A percentile compares a stretch with the other conserved stretches of the same genome.
phyloP scores from a whole-genome alignment of 2,888 invertebrate species.

The Selenia dentaria region DNA sequence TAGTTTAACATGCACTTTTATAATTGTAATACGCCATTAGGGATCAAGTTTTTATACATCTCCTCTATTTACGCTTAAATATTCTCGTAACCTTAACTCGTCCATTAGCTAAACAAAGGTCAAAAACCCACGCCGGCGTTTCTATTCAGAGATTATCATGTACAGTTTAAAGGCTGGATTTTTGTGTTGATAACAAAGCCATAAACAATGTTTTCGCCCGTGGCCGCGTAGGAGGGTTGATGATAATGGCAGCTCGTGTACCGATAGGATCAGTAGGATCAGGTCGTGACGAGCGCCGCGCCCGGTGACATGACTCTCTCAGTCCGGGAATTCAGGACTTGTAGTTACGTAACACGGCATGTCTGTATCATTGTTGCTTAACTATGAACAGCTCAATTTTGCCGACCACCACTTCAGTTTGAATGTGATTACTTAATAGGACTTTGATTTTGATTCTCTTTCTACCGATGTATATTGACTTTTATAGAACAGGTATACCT shows the following conservation, averaged over 20 bases:
- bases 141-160: conserved; percentile 20
- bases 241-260: conserved; percentile 51
- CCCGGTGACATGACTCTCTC: conserved; percentile 40
- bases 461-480: no score
- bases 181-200: conserved; percentile 40
- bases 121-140: conserved; percentile 5
- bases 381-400: neutral
- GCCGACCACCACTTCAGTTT: neutral
- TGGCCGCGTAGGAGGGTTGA: conserved; percentile 38
- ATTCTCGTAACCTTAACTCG: neutral
- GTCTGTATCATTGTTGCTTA: conserved; percentile 12
- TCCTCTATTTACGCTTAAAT: no score
- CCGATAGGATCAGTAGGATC: conserved; percentile 50
- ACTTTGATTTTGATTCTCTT: no score
- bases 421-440: neutral
- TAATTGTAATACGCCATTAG: no score
- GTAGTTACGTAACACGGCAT: conserved; percentile 42
- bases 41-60: no score
- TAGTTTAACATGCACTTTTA: no score
- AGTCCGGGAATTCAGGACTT: conserved; percentile 34
- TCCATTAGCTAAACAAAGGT: conserved; percentile 5
- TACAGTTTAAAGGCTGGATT: conserved; percentile 21
- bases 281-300: conserved; percentile 49
- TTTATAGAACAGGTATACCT: no score
- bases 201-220: conserved; percentile 43